Base-by-base conservation (phyloP, 2,888 invertebrate species). In the Morpho deidamia region DNA sequence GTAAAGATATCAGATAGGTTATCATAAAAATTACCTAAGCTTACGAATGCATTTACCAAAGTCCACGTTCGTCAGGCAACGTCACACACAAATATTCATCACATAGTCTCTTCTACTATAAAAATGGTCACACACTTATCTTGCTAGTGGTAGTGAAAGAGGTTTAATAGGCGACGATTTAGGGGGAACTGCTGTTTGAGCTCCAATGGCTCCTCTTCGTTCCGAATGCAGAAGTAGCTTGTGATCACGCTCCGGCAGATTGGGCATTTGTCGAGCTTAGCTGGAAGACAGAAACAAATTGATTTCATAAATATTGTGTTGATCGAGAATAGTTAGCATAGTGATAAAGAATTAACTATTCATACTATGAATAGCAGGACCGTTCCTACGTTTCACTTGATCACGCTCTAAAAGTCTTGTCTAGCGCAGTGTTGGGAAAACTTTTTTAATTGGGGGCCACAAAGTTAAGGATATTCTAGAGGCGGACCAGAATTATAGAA, bases 171-270 rank as follows among this genome's bases (percentile, higher is more conserved):
- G 53, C 94, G 88, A 69, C 94, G 92, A 80, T 94, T 94, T 90
- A 94, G 92, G 58, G 93, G 92, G 72, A 81, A 74, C 67, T 78
- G 81, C 71, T 79, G 91, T 75, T 83, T 84, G 64, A 91, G 84
- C 84, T 83, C 84, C 38, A 91, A 92, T 81, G 77, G 78, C 47
- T 95, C 95, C 56, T 95, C 95, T 68, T 95, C 95, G 64, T 93
- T 92, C 42, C 95, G 86, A 70, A 94, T 96, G 79, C 95, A 94
- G 88, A 96, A 96, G 89, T 95, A 96, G 69, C 94, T 94, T 63
- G 93, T 93, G 69, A 96, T 96, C 42, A 92, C 93, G 65, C 95
- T 94, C 56, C 96, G 92, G 82, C 97, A 97, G 91, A 97, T 95
- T 12, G 97, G 97, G 75, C 97, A 97, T 65, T 94, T 92, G 76